Base-by-base conservation (phyloP, 2,888 invertebrate species). In the Lacanobia oleracea region DNA sequence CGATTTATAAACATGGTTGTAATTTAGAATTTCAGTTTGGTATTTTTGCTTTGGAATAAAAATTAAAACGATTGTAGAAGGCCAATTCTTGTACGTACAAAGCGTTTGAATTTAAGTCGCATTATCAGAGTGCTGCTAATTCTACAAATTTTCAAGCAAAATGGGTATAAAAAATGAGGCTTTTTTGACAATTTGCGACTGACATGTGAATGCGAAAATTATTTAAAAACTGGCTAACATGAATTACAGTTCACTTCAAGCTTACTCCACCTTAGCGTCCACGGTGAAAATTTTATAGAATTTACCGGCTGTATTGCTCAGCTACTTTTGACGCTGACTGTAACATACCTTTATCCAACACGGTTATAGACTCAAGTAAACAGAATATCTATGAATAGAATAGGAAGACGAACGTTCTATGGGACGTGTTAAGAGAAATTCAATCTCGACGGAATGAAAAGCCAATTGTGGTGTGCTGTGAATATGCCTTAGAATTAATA, bases 1-100 rank as follows among this genome's bases (percentile, higher is more conserved):
- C 51, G 57, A 77, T 75, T 77, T 74, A 77, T 83, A 69, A 33
- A 61, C 62, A 61, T 40, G 56, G 64, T 53, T 74, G 64, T n/a
- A 64, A 65, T 61, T 56, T 53, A 12, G n/a, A 70, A 21, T 40
- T 57, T 50, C 16, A 37, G 14, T 59, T 51, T 27, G 50, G 33
- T 45, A 48, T 56, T 56, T 54, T 78, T 48, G 21, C 21, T 48
- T 21, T 33, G 4, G 4, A 68, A 37, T 57, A 54, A 33, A 37
- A 65, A 64, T n/a, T 1, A 21, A 43, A 75, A 48, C 0, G n/a
- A 53, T 45, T 37, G 16, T 33, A 43, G 10, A 50, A 12, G 43
- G 12, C 43, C 43, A 43, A 14, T 43, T 43, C 43, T 14, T 43
- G 12, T 1, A 43, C 43, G 12, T 43, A 40, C 9, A 40, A 12